Evolutionary conservation across 1,140 invertebrate species (phyloP).

Genomic region (Choristoneura fumiferana): DNA sequence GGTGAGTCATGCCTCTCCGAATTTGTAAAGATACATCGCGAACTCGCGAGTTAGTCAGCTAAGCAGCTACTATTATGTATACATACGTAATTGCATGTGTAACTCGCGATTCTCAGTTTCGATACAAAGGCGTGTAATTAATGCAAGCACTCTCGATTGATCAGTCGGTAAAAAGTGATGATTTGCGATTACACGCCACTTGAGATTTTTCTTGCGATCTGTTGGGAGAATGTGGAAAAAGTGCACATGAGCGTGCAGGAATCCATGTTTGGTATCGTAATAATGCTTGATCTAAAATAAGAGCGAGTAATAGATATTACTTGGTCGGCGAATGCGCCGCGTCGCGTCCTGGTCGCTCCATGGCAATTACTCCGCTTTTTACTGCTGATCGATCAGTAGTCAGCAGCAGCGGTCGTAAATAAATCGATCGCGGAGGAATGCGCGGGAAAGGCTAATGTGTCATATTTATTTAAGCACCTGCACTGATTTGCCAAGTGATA

Average conservation of each 20-base stretch:
- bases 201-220: neutral
- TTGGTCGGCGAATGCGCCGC: too few species aligned
- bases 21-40: neutral
- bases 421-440: neutral
- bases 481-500: neutral
- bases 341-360: too few species aligned
- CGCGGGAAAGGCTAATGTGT: neutral
- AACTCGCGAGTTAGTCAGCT: too few species aligned
- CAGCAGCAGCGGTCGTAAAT: neutral
- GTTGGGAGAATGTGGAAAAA: slow-evolving; percentile 2
- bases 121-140: neutral
- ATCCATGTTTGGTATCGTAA: too few species aligned
- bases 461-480: neutral
- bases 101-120: neutral
- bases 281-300: too few species aligned
- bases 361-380: too few species aligned
- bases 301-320: too few species aligned
- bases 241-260: neutral
- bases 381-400: neutral
- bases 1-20: neutral
- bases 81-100: neutral
- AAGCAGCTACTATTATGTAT: neutral
- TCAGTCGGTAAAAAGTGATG: neutral
- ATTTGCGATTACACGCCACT: slow-evolving; percentile 5
- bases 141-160: neutral